Evolutionary conservation across 2,888 invertebrate species (phyloP), one percentile per base, ranked within the genome.

Genomic region (Hecatera dysodea): DNA sequence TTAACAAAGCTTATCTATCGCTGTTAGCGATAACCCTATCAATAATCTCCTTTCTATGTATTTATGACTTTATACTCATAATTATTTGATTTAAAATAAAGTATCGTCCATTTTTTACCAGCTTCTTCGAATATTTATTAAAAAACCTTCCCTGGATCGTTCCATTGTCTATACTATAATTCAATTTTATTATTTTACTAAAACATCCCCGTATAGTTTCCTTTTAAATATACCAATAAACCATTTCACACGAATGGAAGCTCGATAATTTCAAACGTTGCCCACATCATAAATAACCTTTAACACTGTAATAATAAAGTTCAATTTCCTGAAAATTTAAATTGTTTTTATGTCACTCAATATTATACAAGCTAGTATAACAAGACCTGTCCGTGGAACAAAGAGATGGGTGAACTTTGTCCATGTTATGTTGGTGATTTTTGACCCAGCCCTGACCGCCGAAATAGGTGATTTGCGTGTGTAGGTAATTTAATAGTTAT

Each of bases 391-490:
- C 27, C 22, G 33, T 19, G 5, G 12, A 36, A 72, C 42, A 29
- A 64, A 60, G 44, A 59, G n/a, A 19, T 70, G 52, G 33, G 57
- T 19, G 7, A 9, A 44, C 9, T 22, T 29, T 62, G 87, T 61
- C 86, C 78, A 85, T 53, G 39, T 83, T 83, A 84, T 46, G 61
- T 9, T 87, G 86, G 91, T 67, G 67, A 8, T 7, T 69, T 62
- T 69, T 92, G 92, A 93, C 92, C 92, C 86, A 92, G 85, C 90
- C 90, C 85, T 91, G 92, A 91, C 91, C 90, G 86, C 90, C 91
- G 90, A 92, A 93, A 93, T 91, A 92, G 90, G 91, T 87, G 84
- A 86, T 88, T 93, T 90, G 93, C 93, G 93, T 93, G 93, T 88
- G 85, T 76, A 36, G 36, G 56, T 22, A 83, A 84, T 86, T 87